A percentile compares a stretch with the other conserved stretches of the same genome.
Conservation (phyloP, 2,888 invertebrate genomes). For the Lycophotia porphyrea region DNA sequence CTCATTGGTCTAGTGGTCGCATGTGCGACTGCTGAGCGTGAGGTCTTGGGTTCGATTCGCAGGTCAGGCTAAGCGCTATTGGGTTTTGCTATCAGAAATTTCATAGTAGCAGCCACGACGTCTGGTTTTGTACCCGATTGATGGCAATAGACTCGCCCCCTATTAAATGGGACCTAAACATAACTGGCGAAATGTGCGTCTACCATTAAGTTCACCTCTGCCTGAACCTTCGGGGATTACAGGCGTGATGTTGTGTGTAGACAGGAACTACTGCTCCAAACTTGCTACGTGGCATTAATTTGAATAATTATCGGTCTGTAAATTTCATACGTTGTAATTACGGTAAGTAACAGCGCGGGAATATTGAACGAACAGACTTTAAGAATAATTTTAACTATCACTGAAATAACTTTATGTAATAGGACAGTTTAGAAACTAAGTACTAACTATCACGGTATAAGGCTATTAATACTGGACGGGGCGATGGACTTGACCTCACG, state of each 20-base stretch:
- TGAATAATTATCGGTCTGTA: neutral
- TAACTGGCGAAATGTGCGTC: neutral
- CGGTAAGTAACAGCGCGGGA: too few relatives aligned
- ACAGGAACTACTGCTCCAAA: neutral
- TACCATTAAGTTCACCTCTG: neutral
- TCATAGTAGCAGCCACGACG: neutral
- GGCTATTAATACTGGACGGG: neutral
- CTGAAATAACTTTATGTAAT: neutral
- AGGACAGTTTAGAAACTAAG: slow-evolving; percentile 2
- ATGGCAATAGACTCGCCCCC: neutral
- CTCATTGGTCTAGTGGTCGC: neutral
- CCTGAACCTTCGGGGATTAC: neutral
- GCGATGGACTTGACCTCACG: slow-evolving; percentile 20
- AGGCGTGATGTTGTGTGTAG: neutral
- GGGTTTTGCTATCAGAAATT: neutral
- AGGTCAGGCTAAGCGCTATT: neutral
- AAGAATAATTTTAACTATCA: neutral
- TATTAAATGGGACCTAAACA: neutral
- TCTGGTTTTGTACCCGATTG: neutral
- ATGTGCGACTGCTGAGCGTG: neutral
- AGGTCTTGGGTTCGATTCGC: neutral
- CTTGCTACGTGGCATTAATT: neutral
- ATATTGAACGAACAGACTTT: neutral
- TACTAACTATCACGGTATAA: slow-evolving; percentile 2
- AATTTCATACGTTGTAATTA: neutral